Evolutionary conservation across 2,113 vertebrate genomes (phyloP), one percentile per base, ranked within the genome.

Genomic region (Melospiza melodia): DNA sequence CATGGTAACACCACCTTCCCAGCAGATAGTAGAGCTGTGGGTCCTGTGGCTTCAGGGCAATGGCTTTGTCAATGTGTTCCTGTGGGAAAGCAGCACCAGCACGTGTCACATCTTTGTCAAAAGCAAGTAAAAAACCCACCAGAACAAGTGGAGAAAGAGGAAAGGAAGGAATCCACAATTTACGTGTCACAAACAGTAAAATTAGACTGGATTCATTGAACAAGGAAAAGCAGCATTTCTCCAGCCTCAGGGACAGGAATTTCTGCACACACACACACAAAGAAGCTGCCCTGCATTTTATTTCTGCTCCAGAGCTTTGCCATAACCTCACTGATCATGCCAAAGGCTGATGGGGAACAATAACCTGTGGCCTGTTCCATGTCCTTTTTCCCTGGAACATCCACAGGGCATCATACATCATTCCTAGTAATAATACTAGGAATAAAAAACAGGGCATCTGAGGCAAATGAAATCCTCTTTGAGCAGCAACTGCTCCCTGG

Each of bases 1-100:
- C 98, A 98, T 98, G 97, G 69, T 98, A 98, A 52, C 98, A 98
- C 98, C 98, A 98, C 84, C 98, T 97, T 82, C 98, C 98, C 87
- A 98, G 76, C 15, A 98, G 97, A 63, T 98, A 98, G 85, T 98
- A 95, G 66, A 97, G 96, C 87, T 82, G 94, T 12, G 98, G 97
- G 30, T 98, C 98, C 90, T 97, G 95, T 9, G 97, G 97, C 88
- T 98, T 98, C 82, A 98, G 95, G 31, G 95, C 85, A 76, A 98
- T 98, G 13, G 98, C 98, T 96, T 96, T 98, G 25, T 98, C 98
- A 9, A 98, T 94, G 46, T 98, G 98, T 6, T 98, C 97, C 98
- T 98, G 33, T 5, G 89, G 78, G 76, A 75, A 78, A 90, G 8
- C 77, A 97, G 0, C 68, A 75, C 22, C 84, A 65, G 43, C 61